These are phyloP conservation scores for Sycobia sp. DNA, from an alignment of 1,140 invertebrate genomes.

Conservation along the genomic window DNA sequence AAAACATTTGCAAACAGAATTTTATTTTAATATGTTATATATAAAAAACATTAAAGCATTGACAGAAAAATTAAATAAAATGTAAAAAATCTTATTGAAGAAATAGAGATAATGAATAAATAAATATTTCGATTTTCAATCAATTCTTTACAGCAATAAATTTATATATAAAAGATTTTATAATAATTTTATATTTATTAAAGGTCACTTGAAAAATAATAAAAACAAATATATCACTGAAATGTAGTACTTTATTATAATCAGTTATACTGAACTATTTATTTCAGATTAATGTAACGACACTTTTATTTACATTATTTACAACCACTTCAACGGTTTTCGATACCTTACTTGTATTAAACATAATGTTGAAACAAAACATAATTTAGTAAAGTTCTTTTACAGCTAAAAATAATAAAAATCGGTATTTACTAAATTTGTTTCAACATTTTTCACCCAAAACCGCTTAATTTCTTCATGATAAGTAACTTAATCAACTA, in stretches of 20 bases:
- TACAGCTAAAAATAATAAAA: slow-evolving; percentile 18
- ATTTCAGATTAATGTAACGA: slow-evolving; percentile 42
- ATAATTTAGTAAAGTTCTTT: slow-evolving; percentile 14
- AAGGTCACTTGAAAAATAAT: no score
- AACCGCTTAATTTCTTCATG: slow-evolving; percentile 24
- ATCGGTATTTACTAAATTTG: slow-evolving; percentile 29
- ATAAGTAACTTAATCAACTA: slow-evolving; percentile 28
- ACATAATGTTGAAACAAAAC: slow-evolving; percentile 45
- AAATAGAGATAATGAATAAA: no score
- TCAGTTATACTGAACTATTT: slow-evolving; percentile 46
- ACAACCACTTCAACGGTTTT: slow-evolving; percentile 51
- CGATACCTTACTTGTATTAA: slow-evolving; percentile 39
- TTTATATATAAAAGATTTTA: no score
- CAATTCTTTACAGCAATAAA: no score
- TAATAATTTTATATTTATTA: no score
- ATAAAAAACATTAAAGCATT: slow-evolving; percentile 1
- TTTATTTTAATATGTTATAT: background rate
- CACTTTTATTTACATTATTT: slow-evolving; percentile 61
- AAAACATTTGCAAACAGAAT: no score
- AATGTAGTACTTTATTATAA: slow-evolving; percentile 48
- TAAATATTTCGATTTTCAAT: no score
- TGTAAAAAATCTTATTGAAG: no score
- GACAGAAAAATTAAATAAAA: slow-evolving; percentile 25
- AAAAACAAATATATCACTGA: slow-evolving; percentile 36
- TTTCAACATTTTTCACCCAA: slow-evolving; percentile 35